phyloP scores from a whole-genome alignment of 2,888 invertebrate species.

The Caenorhabditis plicata region DNA sequence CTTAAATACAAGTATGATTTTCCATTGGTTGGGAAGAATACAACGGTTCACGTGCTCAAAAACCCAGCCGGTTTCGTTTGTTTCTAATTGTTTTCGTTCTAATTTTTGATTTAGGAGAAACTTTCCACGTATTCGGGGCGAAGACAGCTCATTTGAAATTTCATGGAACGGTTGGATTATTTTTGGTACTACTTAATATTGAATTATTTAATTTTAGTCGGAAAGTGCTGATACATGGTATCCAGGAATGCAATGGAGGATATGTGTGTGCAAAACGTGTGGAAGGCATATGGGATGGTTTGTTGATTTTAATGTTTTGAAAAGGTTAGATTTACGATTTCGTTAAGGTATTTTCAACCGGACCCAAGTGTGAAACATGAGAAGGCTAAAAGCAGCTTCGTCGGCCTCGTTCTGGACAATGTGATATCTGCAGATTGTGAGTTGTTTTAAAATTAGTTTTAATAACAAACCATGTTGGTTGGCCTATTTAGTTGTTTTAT shows the following conservation, averaged over 20 bases:
- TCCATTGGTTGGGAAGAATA: slow-evolving; percentile 33
- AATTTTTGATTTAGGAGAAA: slow-evolving; percentile 20
- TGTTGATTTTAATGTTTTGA: background rate
- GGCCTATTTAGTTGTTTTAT: background rate
- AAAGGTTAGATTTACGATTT: slow-evolving; percentile 1
- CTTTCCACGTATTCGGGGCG: slow-evolving; percentile 35
- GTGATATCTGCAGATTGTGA: slow-evolving; percentile 45
- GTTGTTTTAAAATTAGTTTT: slow-evolving; percentile 5
- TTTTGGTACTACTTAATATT: background rate
- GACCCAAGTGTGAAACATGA: slow-evolving; percentile 2
- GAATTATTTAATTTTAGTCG: slow-evolving; percentile 16
- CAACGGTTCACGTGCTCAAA: slow-evolving; percentile 35
- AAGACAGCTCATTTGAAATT: slow-evolving; percentile 37
- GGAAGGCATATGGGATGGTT: slow-evolving; percentile 42
- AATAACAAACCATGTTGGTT: background rate
- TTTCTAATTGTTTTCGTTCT: background rate
- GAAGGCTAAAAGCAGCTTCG: slow-evolving; percentile 26
- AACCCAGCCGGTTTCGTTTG: slow-evolving; percentile 31
- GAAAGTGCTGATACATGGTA: slow-evolving; percentile 34
- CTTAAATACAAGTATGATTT: slow-evolving; percentile 39
- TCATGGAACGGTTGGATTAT: slow-evolving; percentile 24
- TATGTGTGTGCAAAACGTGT: slow-evolving; percentile 33
- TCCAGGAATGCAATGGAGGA: slow-evolving; percentile 41
- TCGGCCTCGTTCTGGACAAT: slow-evolving; percentile 40
- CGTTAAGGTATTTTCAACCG: slow-evolving; percentile 41